Evolutionary conservation across 2,888 invertebrate species (phyloP), one percentile per base, ranked within the genome.

Genomic region (Spisula subtruncata): DNA sequence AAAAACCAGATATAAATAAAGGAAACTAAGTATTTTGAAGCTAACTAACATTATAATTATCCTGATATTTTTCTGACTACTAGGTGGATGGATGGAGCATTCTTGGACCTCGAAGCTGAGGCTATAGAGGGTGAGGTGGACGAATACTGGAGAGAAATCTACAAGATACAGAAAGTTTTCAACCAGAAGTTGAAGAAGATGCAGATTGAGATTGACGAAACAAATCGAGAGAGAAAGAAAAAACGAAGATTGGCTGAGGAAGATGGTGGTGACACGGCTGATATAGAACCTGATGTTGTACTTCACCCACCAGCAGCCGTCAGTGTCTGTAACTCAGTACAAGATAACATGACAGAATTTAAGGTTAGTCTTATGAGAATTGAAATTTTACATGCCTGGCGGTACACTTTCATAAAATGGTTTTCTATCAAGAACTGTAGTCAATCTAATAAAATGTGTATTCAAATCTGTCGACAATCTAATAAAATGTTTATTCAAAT

Each of bases 41-140:
- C 41, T 41, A 54, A 54, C 20, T 18, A n/a, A 56, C 5, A 20
- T 20, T 5, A n/a, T 56, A 56, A 56, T 1, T 18, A 56, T 56
- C n/a, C 16, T n/a, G 18, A n/a, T n/a, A 56, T 56, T 18, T 20
- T 18, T 56, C 56, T 56, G 56, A 56, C 16, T 20, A 56, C 6
- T 18, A 94, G 98, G 14, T 99, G 99, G 98, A 98, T 98, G 97
- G 98, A 99, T 96, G 99, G 99, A 0, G 98, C 98, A 0, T 99
- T 99, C 97, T 98, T 98, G 96, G 98, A 98, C 96, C 97, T 99
- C 92, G 98, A 98, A 94, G 98, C 98, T 8, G 97, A 97, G 87
- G 97, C 97, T 93, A 98, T 99, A 86, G 99, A 99, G 96, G 97
- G 97, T 87, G 98, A 98, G 92, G 98, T 98, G 0, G 98, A 98